A percentile compares a stretch with the other conserved stretches of the same genome.
These are phyloP conservation scores for Drusus annulatus DNA, from an alignment of 1,140 invertebrate species.

Conservation along the genomic window DNA sequence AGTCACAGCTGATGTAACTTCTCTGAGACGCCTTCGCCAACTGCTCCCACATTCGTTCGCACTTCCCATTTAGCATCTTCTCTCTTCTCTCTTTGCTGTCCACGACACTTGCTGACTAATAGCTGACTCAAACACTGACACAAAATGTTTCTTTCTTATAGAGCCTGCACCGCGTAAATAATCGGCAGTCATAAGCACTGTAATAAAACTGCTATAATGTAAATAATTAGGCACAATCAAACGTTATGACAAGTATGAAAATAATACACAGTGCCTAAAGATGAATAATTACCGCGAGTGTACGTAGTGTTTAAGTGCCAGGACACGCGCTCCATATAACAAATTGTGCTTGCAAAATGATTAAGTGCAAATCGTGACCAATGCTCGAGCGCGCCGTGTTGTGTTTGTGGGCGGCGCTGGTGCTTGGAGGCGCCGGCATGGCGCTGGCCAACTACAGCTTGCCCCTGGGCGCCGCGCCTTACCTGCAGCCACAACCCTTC, in stretches of 20 bases:
- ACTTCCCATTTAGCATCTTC: not conserved
- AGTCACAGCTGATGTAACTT: too few relatives aligned
- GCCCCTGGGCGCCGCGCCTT: conserved; percentile 42
- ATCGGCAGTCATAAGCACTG: not conserved
- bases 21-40: too few relatives aligned
- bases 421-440: conserved; percentile 1
- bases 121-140: not conserved
- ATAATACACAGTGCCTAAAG: not conserved
- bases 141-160: not conserved
- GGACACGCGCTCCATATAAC: conserved; percentile 10
- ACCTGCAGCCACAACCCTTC: conserved; percentile 48
- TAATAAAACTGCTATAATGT: not conserved
- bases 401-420: conserved; percentile 31
- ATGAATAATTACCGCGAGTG: conserved; percentile 14
- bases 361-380: conserved; percentile 43
- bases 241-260: not conserved
- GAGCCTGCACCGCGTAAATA: not conserved
- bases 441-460: conserved; percentile 55
- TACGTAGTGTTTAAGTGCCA: not conserved
- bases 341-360: conserved; percentile 42
- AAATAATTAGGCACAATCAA: not conserved
- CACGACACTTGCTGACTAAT: not conserved
- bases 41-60: not conserved
- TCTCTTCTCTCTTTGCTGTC: not conserved
- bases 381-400: conserved; percentile 28